Conservation (phyloP, 2,113 vertebrate species). For the Struthidea cinerea region DNA sequence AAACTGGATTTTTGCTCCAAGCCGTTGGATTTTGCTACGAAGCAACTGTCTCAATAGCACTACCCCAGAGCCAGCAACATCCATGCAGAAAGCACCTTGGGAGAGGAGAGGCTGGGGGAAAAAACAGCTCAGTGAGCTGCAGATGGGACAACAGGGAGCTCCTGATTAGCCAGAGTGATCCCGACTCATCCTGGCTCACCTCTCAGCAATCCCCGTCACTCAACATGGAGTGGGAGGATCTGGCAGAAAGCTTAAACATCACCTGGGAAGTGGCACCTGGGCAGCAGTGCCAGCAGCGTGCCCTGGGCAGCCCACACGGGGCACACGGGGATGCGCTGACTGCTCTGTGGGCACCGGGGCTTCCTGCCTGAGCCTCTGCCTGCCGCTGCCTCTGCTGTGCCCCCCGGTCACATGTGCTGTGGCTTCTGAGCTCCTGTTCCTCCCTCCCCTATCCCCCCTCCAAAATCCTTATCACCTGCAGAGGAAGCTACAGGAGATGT, state of each 20-base stretch:
- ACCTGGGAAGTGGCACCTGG: neutral
- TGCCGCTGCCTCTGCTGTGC: neutral
- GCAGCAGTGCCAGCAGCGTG: neutral
- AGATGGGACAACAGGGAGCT: neutral
- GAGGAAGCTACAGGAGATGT: neutral
- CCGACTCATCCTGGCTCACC: neutral
- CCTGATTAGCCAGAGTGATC: neutral
- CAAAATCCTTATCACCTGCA: conserved; percentile 2
- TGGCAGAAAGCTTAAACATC: neutral
- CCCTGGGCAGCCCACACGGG: neutral
- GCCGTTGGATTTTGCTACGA: neutral
- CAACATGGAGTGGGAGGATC: neutral
- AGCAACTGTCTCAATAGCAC: neutral
- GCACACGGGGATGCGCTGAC: rapidly evolving
- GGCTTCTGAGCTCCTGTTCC: neutral
- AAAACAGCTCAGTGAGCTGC: neutral
- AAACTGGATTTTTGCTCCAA: neutral
- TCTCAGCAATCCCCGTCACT: neutral
- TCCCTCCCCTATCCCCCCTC: neutral
- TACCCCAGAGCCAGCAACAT: neutral
- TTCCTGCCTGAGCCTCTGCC: neutral
- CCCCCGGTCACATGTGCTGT: neutral
- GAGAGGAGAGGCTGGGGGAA: neutral
- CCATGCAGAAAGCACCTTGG: neutral
- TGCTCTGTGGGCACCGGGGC: neutral